Evolutionary conservation across 2,888 invertebrate genomes (phyloP), one percentile per base, ranked within the genome.

Genomic region (Brachycybe producta): DNA sequence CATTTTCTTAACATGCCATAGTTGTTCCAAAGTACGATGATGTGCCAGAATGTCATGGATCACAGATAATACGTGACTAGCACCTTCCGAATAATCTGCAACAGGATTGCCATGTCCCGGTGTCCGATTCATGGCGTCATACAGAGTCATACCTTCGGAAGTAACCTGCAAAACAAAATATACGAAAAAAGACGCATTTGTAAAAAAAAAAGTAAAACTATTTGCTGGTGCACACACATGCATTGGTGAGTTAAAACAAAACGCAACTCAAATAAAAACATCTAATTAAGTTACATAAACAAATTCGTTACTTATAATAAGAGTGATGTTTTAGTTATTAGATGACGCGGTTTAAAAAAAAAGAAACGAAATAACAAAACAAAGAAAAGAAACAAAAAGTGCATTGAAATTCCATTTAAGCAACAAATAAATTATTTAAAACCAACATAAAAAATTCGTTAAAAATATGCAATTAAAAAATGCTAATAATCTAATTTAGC

Each of bases 31-130:
- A 5, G 88, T 82, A 49, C 94, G 75, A 66, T 97, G 95, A 65
- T 94, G 91, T 48, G 90, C 90, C 52, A 95, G 73, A 60, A 97
- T 92, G 73, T 92, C 91, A 70, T 95, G 94, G 57, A 95, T 92
- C 42, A 95, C 90, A 45, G 90, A 90, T 56, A 95, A 73, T 45
- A 95, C 94, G 70, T 95, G 94, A 63, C 88, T 90, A 46, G 95
- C 92, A 34, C 94, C 94, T 59, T 70, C 92, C 55, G 91, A 91
- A 67, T 95, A 95, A 71, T 95, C 95, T 1, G 92, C 87, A 0
- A 88, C 90, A 0, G 90, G 87, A 66, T 88, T 87, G 21, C 80
- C 80, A 46, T 78, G 77, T 55, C 79, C 79, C 53, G 75, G 75
- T 5, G 74, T 72, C 19, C 56, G 55, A 40, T 55, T 56, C 39